Base-by-base conservation (phyloP, 1,140 invertebrate species). In the Tetragonula clypearis region DNA sequence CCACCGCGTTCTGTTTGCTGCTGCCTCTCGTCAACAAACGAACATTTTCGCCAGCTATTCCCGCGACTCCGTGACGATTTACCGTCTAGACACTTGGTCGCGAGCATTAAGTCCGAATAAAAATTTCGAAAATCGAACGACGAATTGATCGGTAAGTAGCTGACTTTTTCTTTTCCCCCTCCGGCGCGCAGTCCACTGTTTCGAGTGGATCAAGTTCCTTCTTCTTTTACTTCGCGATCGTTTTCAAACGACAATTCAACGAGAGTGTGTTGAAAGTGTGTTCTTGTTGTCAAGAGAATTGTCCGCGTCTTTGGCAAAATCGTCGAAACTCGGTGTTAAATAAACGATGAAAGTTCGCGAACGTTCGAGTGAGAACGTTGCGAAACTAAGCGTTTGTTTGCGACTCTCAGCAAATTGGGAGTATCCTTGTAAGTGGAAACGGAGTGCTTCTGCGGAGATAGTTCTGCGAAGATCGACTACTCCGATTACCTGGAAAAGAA, bases 51-150 rank as follows among this genome's bases (percentile, higher is more conserved):
- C 53, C 19, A 35, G 53, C 35, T 15, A n/a, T 17, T 49, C 30
- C 49, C 60, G 49, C 78, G 78, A 81, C 68, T 23, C 30, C 58
- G 79, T 72, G 49, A 5, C 71, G n/a, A 74, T 68, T 41, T 53
- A 53, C 26, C 41, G 49, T 23, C 71, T 2, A 26, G 35, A 68
- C 72, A 65, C 71, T 30, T 41, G 62, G 17, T 81, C 69, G 84
- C 84, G 55, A 85, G 78, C 84, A 85, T 85, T 58, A 85, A 85
- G 78, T 75, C 68, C 83, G 53, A n/a, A 17, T 66, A 53, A 66
- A 30, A 66, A 58, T 49, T 62, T 26, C 21, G 9, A 35, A 30
- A 75, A 4, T 30, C 73, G 53, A 21, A 58, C 41, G 15, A 4
- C 23, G 1, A 23, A 23, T 30, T 23, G 35, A 41, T 71, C 35